phyloP scores from a whole-genome alignment of 92 coral and sea anemone genomes.

The Zoanthus gigantus region DNA sequence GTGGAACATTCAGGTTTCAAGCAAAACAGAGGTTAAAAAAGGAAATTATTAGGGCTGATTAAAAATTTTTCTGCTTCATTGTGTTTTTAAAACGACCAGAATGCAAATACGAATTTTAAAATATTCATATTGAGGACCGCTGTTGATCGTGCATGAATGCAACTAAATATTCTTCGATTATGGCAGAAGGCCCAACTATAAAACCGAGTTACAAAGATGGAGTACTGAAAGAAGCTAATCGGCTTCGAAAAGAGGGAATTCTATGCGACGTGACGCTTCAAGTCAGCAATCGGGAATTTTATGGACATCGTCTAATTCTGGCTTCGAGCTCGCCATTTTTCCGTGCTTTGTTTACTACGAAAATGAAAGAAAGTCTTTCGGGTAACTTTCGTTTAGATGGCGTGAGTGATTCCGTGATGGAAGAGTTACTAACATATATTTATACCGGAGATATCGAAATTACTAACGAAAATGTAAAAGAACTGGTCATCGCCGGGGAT shows the following conservation, averaged over 20 bases:
- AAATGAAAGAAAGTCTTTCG: constrained; percentile 62
- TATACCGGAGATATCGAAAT: constrained; percentile 75
- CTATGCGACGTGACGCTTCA: constrained; percentile 79
- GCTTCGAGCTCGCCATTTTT: constrained; percentile 81
- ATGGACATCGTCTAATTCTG: constrained; percentile 73
- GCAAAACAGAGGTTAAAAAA: not conserved
- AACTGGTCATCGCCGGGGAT: constrained; percentile 68
- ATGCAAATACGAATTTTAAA: too few relatives aligned
- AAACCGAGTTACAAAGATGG: constrained; percentile 38
- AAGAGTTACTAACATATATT: constrained; percentile 60
- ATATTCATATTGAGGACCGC: not conserved
- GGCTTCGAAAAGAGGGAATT: constrained; percentile 32
- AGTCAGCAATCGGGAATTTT: constrained; percentile 64
- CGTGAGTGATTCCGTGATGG: constrained; percentile 56
- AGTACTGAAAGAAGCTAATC: constrained; percentile 25
- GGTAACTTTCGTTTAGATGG: constrained; percentile 53
- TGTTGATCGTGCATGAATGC: not conserved
- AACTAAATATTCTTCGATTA: not conserved
- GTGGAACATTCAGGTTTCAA: not conserved
- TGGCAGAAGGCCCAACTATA: constrained; percentile 11
- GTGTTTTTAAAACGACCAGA: not conserved
- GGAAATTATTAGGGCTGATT: not conserved
- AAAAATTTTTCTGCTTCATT: not conserved
- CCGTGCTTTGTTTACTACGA: constrained; percentile 67
- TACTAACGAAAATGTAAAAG: constrained; percentile 69